These are phyloP conservation scores for Drosophila nasuta DNA, from an alignment of 1,140 invertebrate species.

Conservation along the genomic window DNA sequence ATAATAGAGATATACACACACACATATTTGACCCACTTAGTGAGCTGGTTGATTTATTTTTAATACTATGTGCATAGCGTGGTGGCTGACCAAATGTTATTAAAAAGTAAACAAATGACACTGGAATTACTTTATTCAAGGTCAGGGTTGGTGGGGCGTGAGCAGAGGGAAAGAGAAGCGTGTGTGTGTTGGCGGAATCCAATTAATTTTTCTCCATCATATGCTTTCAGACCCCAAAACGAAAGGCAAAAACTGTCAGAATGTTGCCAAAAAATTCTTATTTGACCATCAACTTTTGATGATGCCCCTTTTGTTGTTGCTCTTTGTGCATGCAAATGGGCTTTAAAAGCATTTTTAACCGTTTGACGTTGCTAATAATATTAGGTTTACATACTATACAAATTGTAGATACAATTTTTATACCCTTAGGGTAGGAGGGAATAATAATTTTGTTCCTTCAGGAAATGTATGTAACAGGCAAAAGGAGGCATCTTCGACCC, in stretches of 20 bases:
- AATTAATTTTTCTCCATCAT: constrained; percentile 32
- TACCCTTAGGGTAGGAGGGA: no score
- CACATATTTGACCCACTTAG: constrained; percentile 36
- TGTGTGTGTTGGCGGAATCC: constrained; percentile 17
- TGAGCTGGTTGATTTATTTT: constrained; percentile 29
- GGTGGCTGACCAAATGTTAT: constrained; percentile 15
- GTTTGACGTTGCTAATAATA: constrained; percentile 22
- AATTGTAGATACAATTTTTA: background rate
- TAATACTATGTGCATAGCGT: constrained; percentile 1
- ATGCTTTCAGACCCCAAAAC: constrained; percentile 1
- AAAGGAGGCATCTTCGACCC: no score
- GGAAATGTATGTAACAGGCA: no score
- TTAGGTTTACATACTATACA: constrained; percentile 4
- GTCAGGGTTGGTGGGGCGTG: background rate
- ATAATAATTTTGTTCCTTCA: no score
- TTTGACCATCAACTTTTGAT: constrained; percentile 21
- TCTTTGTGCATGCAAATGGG: constrained; percentile 43
- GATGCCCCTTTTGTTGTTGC: constrained; percentile 20
- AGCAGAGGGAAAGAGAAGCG: background rate
- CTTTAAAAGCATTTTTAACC: constrained; percentile 35
- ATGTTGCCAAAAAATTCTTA: constrained; percentile 32
- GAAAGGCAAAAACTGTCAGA: background rate
- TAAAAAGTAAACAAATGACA: constrained; percentile 28
- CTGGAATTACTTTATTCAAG: constrained; percentile 13
- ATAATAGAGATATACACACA: background rate